Percentiles rank a stretch among this genome's conserved stretches.
Evolutionary conservation across 92 coral and sea anemone species (phyloP).

Genomic region (Bergia puertoricense): DNA sequence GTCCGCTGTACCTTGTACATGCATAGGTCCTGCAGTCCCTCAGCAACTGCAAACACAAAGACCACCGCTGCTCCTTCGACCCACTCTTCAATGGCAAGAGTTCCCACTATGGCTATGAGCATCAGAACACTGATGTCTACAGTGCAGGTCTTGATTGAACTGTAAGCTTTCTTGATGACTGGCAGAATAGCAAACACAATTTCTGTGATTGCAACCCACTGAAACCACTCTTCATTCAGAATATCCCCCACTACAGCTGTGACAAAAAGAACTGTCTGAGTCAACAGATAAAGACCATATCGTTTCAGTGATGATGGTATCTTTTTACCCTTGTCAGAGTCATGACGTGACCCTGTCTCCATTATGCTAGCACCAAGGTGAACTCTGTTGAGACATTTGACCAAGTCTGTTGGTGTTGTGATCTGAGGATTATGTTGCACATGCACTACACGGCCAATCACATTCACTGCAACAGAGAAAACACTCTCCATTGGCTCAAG

Average conservation of each 20-base stretch:
- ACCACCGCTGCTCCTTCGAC: constrained; percentile 98
- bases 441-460: constrained; percentile 93
- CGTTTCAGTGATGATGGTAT: constrained; percentile 69
- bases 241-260: constrained; percentile 69
- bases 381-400: constrained; percentile 73
- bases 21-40: constrained; percentile 77
- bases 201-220: constrained; percentile 91
- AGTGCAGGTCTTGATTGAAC: constrained; percentile 68
- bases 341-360: constrained; percentile 80
- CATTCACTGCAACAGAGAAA: constrained; percentile 83
- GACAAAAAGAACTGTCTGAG: constrained; percentile 71
- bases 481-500: constrained; percentile 80
- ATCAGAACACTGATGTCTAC: constrained; percentile 85
- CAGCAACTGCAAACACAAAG: constrained; percentile 86
- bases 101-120: constrained; percentile 90
- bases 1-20: constrained; percentile 94
- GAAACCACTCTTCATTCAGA: constrained; percentile 64
- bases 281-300: constrained; percentile 53
- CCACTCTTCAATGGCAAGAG: constrained; percentile 86
- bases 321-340: constrained; percentile 45
- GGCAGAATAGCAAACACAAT: constrained; percentile 84
- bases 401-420: constrained; percentile 78
- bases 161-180: constrained; percentile 68
- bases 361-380: constrained; percentile 97
- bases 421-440: constrained; percentile 91